Percentiles rank a stretch among this genome's conserved stretches.
Conservation (phyloP, 64 coral and sea anemone species). For the Trachythela sp. region DNA sequence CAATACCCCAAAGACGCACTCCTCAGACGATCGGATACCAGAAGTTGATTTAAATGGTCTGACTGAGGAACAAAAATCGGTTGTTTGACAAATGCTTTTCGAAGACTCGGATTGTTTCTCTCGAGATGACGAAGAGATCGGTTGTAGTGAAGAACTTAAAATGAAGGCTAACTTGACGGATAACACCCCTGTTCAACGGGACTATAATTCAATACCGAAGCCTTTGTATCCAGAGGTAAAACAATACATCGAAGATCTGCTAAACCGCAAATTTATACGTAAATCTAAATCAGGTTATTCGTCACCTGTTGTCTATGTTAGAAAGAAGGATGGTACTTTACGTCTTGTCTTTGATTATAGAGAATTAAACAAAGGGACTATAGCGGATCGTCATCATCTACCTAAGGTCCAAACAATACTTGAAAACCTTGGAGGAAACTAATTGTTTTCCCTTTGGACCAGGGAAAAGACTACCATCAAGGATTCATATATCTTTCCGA, state of each 20-base stretch:
- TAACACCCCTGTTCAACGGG: no score
- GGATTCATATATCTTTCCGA: no score
- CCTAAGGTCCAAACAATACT: no score
- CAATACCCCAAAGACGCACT: background rate
- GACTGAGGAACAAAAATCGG: background rate
- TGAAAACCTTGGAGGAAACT: no score
- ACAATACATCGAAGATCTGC: background rate
- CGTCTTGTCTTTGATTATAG: no score
- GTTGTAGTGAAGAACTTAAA: background rate
- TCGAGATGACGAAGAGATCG: background rate
- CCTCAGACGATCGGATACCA: no score
- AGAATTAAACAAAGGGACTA: no score
- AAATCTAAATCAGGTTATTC: background rate
- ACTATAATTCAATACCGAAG: background rate
- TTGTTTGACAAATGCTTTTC: background rate
- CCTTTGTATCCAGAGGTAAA: background rate
- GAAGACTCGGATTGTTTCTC: slow-evolving; percentile 14
- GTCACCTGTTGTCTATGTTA: background rate
- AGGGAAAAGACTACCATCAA: no score
- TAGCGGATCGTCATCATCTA: no score
- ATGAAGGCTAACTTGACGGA: background rate
- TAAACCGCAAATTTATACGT: background rate
- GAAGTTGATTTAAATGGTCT: no score
- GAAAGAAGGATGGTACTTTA: no score
- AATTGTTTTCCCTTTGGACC: no score